These are phyloP conservation scores for Porites lobata DNA, from an alignment of 92 coral and sea anemone species.

Conservation along the genomic window DNA sequence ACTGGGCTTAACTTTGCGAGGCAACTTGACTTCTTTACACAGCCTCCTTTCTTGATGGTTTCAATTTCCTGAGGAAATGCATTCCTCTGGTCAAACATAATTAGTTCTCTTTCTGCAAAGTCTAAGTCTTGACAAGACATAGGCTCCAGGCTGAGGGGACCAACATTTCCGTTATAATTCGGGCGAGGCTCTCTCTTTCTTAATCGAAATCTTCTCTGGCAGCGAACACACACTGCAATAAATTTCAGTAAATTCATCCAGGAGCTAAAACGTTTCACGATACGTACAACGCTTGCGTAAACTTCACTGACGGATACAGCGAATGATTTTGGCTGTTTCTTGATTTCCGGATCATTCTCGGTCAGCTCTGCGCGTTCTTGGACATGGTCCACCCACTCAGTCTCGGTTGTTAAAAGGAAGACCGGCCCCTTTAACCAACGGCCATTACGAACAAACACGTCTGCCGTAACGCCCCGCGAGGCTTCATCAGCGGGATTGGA, in stretches of 20 bases:
- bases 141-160: not conserved
- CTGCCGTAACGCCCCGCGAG: conserved; percentile 51
- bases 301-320: not conserved
- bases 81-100: conserved; percentile 9
- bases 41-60: not conserved
- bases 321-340: conserved; percentile 14
- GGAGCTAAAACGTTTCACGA: too few species aligned
- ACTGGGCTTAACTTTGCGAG: conserved; percentile 22
- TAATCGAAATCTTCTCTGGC: too few species aligned
- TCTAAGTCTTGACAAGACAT: conserved; percentile 22
- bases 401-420: not conserved
- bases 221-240: too few species aligned
- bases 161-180: not conserved
- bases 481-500: conserved; percentile 38
- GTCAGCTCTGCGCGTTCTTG: not conserved
- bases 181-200: too few species aligned
- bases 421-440: too few species aligned
- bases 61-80: not conserved
- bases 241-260: too few species aligned
- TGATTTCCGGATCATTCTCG: conserved; percentile 58
- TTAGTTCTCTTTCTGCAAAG: conserved; percentile 28
- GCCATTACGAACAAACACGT: not conserved
- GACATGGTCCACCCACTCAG: conserved; percentile 15
- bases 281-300: too few species aligned
- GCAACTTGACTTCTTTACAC: conserved; percentile 26